Conservation (phyloP, 1,140 invertebrate species). For the Drosophila miranda region DNA sequence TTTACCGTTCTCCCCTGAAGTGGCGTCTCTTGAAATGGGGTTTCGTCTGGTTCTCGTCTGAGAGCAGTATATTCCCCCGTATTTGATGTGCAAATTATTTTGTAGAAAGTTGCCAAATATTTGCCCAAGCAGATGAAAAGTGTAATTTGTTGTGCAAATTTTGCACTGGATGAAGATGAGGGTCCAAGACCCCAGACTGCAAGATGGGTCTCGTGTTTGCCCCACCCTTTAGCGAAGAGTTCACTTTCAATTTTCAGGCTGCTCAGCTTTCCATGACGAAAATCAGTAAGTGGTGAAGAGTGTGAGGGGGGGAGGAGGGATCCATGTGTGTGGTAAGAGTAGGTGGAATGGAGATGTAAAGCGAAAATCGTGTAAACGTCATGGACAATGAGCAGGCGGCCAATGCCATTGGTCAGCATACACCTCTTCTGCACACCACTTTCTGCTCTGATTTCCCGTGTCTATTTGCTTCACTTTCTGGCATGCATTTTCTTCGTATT, state of each 20-base stretch:
- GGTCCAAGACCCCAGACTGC: no score
- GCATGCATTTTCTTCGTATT: neutral
- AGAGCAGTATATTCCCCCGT: neutral
- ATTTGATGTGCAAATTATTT: conserved; percentile 30
- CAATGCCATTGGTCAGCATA: conserved; percentile 49
- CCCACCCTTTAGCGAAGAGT: neutral
- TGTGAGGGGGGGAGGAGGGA: neutral
- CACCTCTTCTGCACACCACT: neutral
- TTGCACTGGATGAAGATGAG: neutral
- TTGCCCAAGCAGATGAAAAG: conserved; percentile 42
- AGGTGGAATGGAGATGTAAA: conserved; percentile 47
- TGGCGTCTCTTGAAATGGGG: no score
- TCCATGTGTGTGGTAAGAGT: conserved; percentile 35
- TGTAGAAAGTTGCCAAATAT: conserved; percentile 52
- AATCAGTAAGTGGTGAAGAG: neutral
- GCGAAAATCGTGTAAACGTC: conserved; percentile 67
- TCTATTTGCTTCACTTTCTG: conserved; percentile 21
- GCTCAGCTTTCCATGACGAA: conserved; percentile 23
- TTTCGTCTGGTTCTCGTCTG: no score
- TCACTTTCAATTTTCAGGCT: conserved; percentile 46
- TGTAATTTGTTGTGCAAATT: conserved; percentile 38
- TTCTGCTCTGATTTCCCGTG: conserved; percentile 1
- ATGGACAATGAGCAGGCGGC: conserved; percentile 67
- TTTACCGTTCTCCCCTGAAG: no score
- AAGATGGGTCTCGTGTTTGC: no score